A percentile compares a stretch with the other conserved stretches of the same genome.
Evolutionary conservation across 2,797 vertebrate genomes (phyloP).

Genomic region (Spinus olivaceus): DNA sequence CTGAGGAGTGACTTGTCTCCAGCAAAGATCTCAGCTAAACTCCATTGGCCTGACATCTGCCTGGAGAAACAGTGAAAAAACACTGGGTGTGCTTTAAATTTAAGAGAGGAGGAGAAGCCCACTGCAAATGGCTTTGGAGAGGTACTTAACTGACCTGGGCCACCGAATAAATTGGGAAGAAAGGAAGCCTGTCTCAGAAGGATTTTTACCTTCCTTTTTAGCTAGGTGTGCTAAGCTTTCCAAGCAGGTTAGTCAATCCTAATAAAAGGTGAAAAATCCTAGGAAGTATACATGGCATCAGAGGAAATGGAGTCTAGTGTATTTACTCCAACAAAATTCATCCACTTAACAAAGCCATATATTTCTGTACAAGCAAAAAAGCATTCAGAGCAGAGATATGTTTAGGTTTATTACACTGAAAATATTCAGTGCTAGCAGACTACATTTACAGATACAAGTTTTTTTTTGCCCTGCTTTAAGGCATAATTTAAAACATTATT

Average conservation of each 20-base stretch:
- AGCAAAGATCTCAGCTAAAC: neutral
- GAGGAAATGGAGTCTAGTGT: neutral
- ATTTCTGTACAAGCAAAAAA: neutral
- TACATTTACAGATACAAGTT: neutral
- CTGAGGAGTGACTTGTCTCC: neutral
- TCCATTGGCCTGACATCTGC: neutral
- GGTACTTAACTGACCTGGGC: neutral
- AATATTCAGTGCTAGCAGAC: neutral
- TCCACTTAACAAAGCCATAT: neutral
- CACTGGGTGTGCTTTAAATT: neutral
- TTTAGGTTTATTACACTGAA: neutral
- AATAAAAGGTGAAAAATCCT: neutral
- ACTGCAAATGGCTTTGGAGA: neutral
- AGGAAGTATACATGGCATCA: neutral
- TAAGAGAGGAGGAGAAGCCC: neutral
- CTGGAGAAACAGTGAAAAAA: neutral
- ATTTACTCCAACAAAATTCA: neutral
- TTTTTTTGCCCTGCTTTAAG: neutral
- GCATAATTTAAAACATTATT: neutral
- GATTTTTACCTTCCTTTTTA: neutral
- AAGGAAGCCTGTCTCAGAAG: neutral
- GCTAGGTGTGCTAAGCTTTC: neutral
- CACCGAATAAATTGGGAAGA: rapidly evolving
- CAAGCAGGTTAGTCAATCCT: neutral
- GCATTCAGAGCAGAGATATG: rapidly evolving